Base-by-base conservation (phyloP, 2,113 vertebrate genomes). In the Lipotes vexillifer region DNA sequence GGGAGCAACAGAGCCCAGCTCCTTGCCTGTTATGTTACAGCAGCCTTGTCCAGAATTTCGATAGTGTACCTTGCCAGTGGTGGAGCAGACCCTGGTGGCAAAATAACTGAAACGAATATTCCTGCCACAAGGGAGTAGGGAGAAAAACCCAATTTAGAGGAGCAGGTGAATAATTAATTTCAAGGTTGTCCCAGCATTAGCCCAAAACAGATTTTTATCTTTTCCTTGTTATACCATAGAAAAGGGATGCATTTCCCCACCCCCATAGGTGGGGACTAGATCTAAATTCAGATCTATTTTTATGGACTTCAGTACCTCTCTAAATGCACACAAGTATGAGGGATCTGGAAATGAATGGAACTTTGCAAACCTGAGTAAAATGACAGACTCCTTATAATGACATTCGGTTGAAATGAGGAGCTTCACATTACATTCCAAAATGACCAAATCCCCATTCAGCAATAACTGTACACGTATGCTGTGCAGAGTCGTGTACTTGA, bases 361-460 rank as follows among this genome's bases (percentile, higher is more conserved):
- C 94, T 96, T 90, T 97, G 95, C 94, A 88, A 68, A 85, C 84
- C 59, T 23, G 69, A 93, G 55, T 74, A 1, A 49, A 94, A 88
- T 59, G 71, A 93, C 3, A 75, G 97, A 71, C 36, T 86, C 77
- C 72, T 97, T 68, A 59, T 95, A 93, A 97, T 97, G 95, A 96
- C 95, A 92, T 95, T 72, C 55, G 21, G 36, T 94, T 92, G 77
- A 96, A 97, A 97, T 6, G 84, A 98, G 77, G 83, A 84, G 88
- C 95, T 71, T 61, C 97, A 93, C 20, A 7, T 80, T 13, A 77
- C 63, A 1, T 90, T 78, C 88, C 33, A 94, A 96, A 97, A 95
- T 97, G 97, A 92, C 94, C 97, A 95, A 1, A 83, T 95, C 69
- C 93, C 95, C 5, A 33, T 69, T 97, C 59, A 86, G 89, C 89